A percentile compares a stretch with the other conserved stretches of the same genome.
Evolutionary conservation across 2,113 vertebrate species (phyloP).

Genomic region (Hyperopisus bebe): DNA sequence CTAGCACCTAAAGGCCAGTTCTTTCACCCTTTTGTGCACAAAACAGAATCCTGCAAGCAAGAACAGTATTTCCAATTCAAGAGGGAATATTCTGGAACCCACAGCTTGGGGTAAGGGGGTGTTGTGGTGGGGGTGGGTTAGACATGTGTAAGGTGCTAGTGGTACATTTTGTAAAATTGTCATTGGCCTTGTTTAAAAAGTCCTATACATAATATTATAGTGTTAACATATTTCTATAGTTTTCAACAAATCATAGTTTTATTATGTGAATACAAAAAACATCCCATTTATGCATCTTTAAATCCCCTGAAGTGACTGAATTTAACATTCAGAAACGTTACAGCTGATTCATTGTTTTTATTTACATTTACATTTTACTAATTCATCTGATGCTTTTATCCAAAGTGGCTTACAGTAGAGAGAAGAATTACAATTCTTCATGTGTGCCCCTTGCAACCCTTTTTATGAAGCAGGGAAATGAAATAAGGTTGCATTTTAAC

Average conservation of each 20-base stretch:
- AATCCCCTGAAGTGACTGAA: neutral
- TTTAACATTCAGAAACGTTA: neutral
- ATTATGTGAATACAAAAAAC: neutral
- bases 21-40: conserved; percentile 1
- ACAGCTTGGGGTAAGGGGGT: conserved; percentile 51
- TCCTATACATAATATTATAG: neutral
- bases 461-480: neutral
- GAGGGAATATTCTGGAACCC: conserved; percentile 51
- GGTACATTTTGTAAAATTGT: neutral
- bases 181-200: neutral
- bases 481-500: neutral
- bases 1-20: neutral
- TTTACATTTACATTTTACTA: neutral
- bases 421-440: neutral
- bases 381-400: neutral
- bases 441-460: neutral
- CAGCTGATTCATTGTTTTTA: neutral
- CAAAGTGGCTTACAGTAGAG: neutral
- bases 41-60: conserved; percentile 38
- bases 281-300: neutral
- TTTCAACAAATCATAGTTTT: neutral
- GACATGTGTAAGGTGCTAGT: neutral
- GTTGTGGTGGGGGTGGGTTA: neutral
- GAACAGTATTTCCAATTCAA: conserved; percentile 48
- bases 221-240: neutral